A percentile compares a stretch with the other conserved stretches of the same genome.
phyloP scores from a whole-genome alignment of 2,113 vertebrate species.

The Saccopteryx leptura region DNA sequence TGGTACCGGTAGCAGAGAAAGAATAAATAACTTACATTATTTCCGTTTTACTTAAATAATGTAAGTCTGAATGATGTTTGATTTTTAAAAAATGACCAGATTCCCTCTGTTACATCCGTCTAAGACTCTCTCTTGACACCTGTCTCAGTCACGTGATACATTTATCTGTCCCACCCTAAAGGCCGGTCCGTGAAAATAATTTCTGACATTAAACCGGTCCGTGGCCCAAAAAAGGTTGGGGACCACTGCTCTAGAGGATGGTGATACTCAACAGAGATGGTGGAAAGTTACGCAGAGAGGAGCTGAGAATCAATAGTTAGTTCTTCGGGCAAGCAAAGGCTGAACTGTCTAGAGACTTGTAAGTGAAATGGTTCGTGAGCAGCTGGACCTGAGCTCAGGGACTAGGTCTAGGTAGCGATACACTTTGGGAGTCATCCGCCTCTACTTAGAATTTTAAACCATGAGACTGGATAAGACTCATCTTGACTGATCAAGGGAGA shows the following conservation, averaged over 20 bases:
- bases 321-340: not conserved
- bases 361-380: not conserved
- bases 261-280: not conserved
- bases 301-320: not conserved
- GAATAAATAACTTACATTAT: too few species aligned
- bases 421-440: not conserved
- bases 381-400: not conserved
- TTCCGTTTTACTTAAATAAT: too few species aligned
- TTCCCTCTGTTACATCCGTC: too few species aligned
- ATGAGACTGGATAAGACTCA: not conserved
- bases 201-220: too few species aligned
- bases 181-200: too few species aligned
- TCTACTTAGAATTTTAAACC: constrained; percentile 11
- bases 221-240: too few species aligned
- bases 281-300: not conserved
- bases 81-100: too few species aligned
- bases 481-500: not conserved
- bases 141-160: too few species aligned
- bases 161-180: too few species aligned
- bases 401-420: not conserved
- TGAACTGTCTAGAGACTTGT: not conserved
- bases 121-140: too few species aligned
- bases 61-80: too few species aligned
- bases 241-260: not conserved
- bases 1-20: too few species aligned